phyloP scores from a whole-genome alignment of 2,888 invertebrate species.

The Euspilapteryx auroguttella region DNA sequence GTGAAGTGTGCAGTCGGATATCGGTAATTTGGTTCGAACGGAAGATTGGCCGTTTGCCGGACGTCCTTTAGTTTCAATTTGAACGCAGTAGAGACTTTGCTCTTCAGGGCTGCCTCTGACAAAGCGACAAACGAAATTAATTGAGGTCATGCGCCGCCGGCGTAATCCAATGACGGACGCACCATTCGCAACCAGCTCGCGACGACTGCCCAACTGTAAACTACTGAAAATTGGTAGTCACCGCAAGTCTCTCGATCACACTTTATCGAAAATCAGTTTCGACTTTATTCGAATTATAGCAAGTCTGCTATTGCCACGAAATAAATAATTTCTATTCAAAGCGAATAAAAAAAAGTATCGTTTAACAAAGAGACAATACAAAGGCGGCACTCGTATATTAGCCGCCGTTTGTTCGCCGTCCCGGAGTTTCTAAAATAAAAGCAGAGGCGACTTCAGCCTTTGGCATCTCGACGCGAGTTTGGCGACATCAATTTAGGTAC shows the following conservation, averaged over 20 bases:
- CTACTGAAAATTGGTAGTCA: no score
- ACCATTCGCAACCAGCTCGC: conserved; percentile 12
- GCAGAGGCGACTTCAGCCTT: conserved; percentile 15
- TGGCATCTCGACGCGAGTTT: conserved; percentile 21
- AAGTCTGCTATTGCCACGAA: no score
- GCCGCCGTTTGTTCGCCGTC: conserved; percentile 2
- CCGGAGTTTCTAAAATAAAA: conserved; percentile 2
- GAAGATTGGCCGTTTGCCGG: conserved; percentile 31
- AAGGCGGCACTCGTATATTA: conserved; percentile 2
- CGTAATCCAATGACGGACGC: conserved; percentile 45
- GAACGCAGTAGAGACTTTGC: conserved; percentile 14
- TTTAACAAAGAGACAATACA: conserved; percentile 2
- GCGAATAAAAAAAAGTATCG: no score
- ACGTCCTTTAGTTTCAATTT: conserved; percentile 36
- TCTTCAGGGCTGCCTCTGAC: conserved; percentile 17
- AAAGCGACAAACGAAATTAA: conserved; percentile 56
- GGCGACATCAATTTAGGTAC: conserved; percentile 47
- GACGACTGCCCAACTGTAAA: no score
- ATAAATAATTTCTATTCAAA: no score
- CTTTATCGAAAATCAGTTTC: no score
- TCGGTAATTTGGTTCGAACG: conserved; percentile 41
- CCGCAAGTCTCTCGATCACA: no score
- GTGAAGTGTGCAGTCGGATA: conserved; percentile 14
- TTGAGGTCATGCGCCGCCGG: conserved; percentile 39
- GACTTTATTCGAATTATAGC: no score